A percentile compares a stretch with the other conserved stretches of the same genome.
phyloP scores from a whole-genome alignment of 2,113 vertebrate species.

The Pygoscelis antarcticus region DNA sequence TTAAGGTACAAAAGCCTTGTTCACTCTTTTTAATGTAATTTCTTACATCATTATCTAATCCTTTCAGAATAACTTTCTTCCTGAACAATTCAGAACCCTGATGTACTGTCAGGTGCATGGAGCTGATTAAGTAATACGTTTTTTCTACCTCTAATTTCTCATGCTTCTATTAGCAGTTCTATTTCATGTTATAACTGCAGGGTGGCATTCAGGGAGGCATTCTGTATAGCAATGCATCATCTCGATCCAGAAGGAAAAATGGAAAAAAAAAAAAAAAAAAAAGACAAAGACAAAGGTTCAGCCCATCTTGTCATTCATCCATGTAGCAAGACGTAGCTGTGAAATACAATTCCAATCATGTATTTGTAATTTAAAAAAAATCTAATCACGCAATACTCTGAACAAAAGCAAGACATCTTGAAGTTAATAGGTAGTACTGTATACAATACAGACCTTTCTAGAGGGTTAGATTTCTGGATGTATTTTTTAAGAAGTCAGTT shows the following conservation, averaged over 20 bases:
- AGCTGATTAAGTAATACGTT: conserved; percentile 7
- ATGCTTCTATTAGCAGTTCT: conserved; percentile 50
- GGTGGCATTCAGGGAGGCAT: conserved; percentile 32
- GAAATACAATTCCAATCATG: conserved; percentile 52
- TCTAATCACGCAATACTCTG: neutral
- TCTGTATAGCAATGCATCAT: conserved; percentile 38
- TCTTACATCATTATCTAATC: conserved; percentile 5
- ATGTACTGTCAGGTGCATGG: neutral
- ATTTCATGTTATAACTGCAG: conserved; percentile 58
- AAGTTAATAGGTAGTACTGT: conserved; percentile 50
- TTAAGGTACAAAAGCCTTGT: neutral
- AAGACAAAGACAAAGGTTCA: conserved; percentile 30
- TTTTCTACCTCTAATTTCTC: conserved; percentile 57
- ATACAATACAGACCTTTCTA: conserved; percentile 55
- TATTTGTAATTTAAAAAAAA: conserved; percentile 50
- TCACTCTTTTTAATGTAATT: neutral
- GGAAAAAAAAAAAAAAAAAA: neutral
- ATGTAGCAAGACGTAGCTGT: conserved; percentile 4
- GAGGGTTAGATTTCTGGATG: conserved; percentile 56
- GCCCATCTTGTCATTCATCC: conserved; percentile 44
- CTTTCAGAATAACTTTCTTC: conserved; percentile 14
- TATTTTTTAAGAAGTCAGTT: conserved; percentile 58
- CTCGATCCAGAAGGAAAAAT: conserved; percentile 45
- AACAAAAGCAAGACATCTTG: conserved; percentile 59
- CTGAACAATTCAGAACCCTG: neutral